A percentile compares a stretch with the other conserved stretches of the same genome.
phyloP scores from a whole-genome alignment of 2,113 vertebrate genomes.

The Balaeniceps rex region DNA sequence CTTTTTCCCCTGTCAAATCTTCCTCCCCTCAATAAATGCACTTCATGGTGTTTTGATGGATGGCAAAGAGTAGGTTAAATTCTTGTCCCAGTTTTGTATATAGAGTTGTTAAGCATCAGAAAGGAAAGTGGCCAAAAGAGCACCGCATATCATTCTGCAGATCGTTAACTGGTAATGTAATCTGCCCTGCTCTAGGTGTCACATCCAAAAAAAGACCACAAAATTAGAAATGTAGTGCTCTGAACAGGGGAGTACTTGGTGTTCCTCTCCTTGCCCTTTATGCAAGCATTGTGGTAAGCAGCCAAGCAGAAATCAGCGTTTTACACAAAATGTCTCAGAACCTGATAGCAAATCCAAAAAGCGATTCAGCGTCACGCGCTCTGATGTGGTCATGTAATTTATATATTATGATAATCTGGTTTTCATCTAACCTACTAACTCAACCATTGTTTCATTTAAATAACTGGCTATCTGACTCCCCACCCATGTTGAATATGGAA shows the following conservation, averaged over 20 bases:
- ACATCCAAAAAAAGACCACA: constrained; percentile 47
- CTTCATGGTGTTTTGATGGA: background rate
- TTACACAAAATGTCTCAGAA: background rate
- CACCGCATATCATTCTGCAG: background rate
- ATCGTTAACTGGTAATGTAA: constrained; percentile 42
- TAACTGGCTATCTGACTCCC: constrained; percentile 22
- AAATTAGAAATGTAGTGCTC: background rate
- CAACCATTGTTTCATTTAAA: background rate
- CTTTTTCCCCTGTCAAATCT: background rate
- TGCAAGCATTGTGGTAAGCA: background rate
- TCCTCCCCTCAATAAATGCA: background rate
- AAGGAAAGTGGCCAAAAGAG: background rate
- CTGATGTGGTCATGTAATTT: constrained; percentile 17
- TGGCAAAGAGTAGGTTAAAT: background rate
- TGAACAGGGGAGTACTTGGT: background rate
- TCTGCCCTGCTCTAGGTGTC: background rate
- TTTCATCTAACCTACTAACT: constrained; percentile 31
- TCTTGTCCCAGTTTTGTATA: background rate
- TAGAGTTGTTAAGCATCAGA: constrained; percentile 8
- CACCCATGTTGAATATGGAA: constrained; percentile 21
- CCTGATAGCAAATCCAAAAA: constrained; percentile 1
- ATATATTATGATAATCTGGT: constrained; percentile 43
- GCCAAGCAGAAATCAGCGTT: constrained; percentile 37
- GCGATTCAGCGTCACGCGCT: background rate
- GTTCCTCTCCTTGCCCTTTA: background rate